These are phyloP conservation scores for Lepidotrigona ventralis DNA, from an alignment of 1,140 invertebrate genomes.

Conservation along the genomic window DNA sequence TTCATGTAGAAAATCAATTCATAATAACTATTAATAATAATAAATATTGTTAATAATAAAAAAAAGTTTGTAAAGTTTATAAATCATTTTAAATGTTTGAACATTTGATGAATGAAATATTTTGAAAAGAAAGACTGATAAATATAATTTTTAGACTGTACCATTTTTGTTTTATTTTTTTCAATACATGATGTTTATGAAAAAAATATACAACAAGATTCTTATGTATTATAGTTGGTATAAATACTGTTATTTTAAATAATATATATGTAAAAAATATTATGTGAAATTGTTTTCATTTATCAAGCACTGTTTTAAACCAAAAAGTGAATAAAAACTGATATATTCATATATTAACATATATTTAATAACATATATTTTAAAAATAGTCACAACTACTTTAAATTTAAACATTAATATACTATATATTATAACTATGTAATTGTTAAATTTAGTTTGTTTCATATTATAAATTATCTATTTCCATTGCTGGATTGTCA, in stretches of 20 bases:
- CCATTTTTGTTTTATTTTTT: too few relatives aligned
- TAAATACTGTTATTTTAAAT: background rate
- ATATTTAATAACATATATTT: background rate
- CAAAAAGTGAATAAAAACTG: background rate
- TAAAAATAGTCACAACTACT: background rate
- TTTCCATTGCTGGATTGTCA: constrained; percentile 73
- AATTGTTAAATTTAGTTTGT: background rate
- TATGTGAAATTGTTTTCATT: background rate
- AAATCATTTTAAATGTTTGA: too few relatives aligned
- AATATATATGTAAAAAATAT: background rate
- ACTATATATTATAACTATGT: background rate
- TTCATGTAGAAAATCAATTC: too few relatives aligned
- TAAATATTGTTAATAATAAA: too few relatives aligned
- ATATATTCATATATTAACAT: background rate
- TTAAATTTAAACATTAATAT: background rate
- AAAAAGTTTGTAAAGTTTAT: too few relatives aligned
- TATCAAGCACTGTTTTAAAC: background rate
- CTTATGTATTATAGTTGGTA: background rate
- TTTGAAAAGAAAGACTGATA: too few relatives aligned
- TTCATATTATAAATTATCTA: constrained; percentile 64
- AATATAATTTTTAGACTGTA: too few relatives aligned
- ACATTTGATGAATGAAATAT: too few relatives aligned
- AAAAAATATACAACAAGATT: too few relatives aligned
- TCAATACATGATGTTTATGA: too few relatives aligned
- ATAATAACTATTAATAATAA: too few relatives aligned